phyloP scores from a whole-genome alignment of 2,888 invertebrate species.

The Proisotoma minuta region DNA sequence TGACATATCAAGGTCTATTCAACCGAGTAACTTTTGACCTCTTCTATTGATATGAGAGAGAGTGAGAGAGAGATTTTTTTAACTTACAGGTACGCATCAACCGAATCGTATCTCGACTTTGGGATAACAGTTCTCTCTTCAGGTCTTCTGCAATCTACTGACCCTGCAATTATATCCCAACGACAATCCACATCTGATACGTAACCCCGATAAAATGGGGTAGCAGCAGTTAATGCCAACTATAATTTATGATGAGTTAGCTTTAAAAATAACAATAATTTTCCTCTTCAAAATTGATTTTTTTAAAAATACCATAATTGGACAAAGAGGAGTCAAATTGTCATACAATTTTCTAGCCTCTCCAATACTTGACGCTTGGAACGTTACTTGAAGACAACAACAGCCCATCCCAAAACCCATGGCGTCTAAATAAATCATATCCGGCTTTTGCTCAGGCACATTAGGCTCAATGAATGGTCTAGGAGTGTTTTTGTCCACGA shows the following conservation, averaged over 20 bases:
- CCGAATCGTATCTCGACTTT: constrained; percentile 96
- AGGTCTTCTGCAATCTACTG: constrained; percentile 89
- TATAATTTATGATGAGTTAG: not conserved
- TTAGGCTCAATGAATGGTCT: constrained; percentile 68
- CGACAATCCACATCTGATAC: constrained; percentile 94
- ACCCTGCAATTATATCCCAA: constrained; percentile 94
- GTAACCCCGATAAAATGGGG: constrained; percentile 88
- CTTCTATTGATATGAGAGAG: too few relatives aligned
- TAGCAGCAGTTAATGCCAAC: constrained; percentile 64
- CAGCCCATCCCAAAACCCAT: constrained; percentile 99
- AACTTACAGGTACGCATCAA: constrained; percentile 86
- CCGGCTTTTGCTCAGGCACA: constrained; percentile 63
- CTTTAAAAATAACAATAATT: not conserved
- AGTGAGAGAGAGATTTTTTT: not conserved
- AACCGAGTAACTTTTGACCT: too few relatives aligned
- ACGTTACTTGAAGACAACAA: constrained; percentile 91
- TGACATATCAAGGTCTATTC: not conserved
- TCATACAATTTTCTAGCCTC: constrained; percentile 96
- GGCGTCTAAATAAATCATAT: constrained; percentile 96
- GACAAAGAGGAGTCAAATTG: constrained; percentile 92
- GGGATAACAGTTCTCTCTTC: constrained; percentile 73
- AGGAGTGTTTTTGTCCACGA: constrained; percentile 78
- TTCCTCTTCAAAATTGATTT: not conserved
- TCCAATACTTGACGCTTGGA: constrained; percentile 92
- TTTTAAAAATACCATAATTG: constrained; percentile 71